These are phyloP conservation scores for Rhopalosiphum nymphaeae DNA, from an alignment of 2,888 invertebrate species.

Conservation along the genomic window DNA sequence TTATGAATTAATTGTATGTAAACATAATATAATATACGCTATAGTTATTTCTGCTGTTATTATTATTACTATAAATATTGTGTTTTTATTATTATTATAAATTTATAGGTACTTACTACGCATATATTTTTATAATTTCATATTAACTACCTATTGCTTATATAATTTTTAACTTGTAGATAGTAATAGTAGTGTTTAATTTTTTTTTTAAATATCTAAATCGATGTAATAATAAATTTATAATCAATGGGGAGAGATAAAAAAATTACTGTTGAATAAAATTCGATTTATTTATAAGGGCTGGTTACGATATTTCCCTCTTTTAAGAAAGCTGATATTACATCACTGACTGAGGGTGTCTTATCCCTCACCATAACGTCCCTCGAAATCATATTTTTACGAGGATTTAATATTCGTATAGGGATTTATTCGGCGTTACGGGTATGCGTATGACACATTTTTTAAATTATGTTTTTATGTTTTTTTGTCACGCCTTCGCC, in stretches of 20 bases:
- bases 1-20: too few relatives aligned
- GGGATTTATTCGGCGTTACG: neutral
- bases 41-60: neutral
- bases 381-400: neutral
- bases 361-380: neutral
- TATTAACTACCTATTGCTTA: neutral
- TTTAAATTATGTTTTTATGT: neutral
- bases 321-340: neutral
- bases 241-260: neutral
- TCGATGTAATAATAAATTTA: neutral
- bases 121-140: neutral
- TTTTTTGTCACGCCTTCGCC: neutral
- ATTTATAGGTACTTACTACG: neutral
- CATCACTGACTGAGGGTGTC: neutral
- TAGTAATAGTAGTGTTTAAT: neutral
- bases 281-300: neutral
- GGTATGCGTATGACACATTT: constrained; percentile 9
- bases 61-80: neutral
- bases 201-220: neutral
- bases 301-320: neutral
- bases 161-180: neutral
- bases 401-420: neutral
- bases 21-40: too few relatives aligned
- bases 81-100: neutral
- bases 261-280: neutral